Conservation (phyloP, 2,888 invertebrate genomes). For the Cephus rjabovi region DNA sequence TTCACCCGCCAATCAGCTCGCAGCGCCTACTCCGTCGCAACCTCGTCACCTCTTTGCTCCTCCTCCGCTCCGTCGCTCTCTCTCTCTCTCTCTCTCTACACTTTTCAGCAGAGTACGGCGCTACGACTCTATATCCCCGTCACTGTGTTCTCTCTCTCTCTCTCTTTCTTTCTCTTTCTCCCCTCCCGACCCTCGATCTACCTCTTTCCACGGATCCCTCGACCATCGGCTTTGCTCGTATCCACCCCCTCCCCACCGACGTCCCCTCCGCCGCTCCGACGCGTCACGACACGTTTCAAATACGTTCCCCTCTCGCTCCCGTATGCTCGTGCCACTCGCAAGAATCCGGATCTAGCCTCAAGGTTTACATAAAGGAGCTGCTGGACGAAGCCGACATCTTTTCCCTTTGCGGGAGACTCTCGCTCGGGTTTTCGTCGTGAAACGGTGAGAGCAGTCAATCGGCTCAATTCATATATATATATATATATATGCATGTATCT, state of each 20-base stretch:
- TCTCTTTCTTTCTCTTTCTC: slow-evolving; percentile 2
- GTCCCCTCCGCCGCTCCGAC: neutral
- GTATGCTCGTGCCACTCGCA: slow-evolving; percentile 26
- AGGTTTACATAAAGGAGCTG: slow-evolving; percentile 62
- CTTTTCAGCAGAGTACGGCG: too few relatives aligned
- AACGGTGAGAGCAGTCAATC: too few relatives aligned
- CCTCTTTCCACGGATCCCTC: slow-evolving; percentile 16
- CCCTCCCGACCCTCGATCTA: slow-evolving; percentile 6
- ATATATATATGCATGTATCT: too few relatives aligned
- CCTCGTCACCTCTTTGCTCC: slow-evolving; percentile 25
- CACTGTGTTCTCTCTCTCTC: slow-evolving; percentile 10
- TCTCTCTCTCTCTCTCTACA: neutral
- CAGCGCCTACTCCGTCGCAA: slow-evolving; percentile 25
- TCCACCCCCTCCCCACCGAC: neutral
- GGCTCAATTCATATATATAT: too few relatives aligned
- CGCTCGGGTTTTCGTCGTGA: too few relatives aligned
- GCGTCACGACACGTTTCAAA: neutral
- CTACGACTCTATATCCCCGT: slow-evolving; percentile 29
- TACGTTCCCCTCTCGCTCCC: slow-evolving; percentile 2
- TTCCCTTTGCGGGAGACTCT: slow-evolving; percentile 3
- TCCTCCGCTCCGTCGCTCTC: neutral
- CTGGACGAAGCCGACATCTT: slow-evolving; percentile 23
- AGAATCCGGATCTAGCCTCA: slow-evolving; percentile 65
- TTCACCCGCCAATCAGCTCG: slow-evolving; percentile 21
- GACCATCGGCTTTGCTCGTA: slow-evolving; percentile 4